A percentile compares a stretch with the other conserved stretches of the same genome.
These are phyloP conservation scores for Ia io DNA, from an alignment of 2,113 vertebrate species.

Conservation along the genomic window DNA sequence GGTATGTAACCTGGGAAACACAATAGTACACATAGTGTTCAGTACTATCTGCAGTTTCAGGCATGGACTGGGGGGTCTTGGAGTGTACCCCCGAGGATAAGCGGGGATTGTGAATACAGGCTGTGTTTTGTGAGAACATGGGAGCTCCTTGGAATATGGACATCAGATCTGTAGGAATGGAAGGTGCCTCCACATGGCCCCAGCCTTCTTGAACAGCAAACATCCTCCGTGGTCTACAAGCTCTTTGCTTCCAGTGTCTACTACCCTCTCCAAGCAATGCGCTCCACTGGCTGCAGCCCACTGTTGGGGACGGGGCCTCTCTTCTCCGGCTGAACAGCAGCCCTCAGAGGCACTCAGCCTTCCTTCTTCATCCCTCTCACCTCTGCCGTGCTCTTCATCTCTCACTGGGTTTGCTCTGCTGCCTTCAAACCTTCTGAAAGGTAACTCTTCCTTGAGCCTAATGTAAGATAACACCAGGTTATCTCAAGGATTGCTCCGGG, in stretches of 20 bases:
- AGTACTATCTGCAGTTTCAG: background rate
- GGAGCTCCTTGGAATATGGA: background rate
- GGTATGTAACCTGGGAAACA: too few species aligned
- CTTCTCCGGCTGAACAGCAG: too few species aligned
- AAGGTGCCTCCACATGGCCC: background rate
- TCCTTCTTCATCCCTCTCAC: background rate
- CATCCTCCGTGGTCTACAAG: too few species aligned
- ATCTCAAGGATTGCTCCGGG: background rate
- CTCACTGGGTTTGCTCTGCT: background rate
- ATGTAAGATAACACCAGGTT: background rate
- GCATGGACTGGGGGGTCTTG: background rate
- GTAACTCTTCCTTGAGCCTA: background rate
- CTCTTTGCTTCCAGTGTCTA: rapidly evolving
- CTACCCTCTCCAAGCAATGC: background rate
- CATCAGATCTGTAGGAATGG: background rate
- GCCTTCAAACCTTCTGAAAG: background rate
- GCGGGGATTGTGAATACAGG: background rate
- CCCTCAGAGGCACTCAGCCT: rapidly evolving
- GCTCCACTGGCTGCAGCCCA: rapidly evolving
- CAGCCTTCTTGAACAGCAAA: background rate
- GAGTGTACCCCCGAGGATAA: background rate
- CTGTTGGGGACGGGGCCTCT: rapidly evolving
- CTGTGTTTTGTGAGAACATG: rapidly evolving
- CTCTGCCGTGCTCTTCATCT: rapidly evolving
- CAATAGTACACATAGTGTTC: background rate